Evolutionary conservation across 2,113 vertebrate genomes (phyloP), one percentile per base, ranked within the genome.

Genomic region (Semnornis frantzii): DNA sequence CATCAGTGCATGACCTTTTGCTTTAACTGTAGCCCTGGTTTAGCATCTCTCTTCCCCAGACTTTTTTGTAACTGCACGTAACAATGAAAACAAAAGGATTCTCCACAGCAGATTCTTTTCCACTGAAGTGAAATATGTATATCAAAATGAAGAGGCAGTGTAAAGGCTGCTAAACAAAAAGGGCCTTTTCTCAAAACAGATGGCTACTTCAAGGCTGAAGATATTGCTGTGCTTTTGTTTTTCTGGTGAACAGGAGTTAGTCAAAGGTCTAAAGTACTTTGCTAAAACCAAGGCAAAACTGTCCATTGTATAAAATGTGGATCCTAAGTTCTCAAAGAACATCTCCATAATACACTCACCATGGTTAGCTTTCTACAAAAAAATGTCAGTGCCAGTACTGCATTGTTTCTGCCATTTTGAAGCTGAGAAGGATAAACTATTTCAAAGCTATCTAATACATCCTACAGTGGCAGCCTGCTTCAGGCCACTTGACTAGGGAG

Each of bases 51-150:
- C 85, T 96, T 92, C 82, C 63, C 89, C 87, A 86, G 74, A 92
- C 92, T 97, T 97, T 79, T 97, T 96, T 97, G 73, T 92, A 97
- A 94, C 94, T 97, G 95, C 87, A 89, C 96, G 95, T 97, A 96
- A 95, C 93, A 94, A 88, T 65, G 82, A 95, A 94, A 98, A 96
- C n/a, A 97, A 97, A 98, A 97, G 80, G 88, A 96, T 75, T 76
- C 93, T 94, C 90, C 94, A 97, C 95, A 96, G 69, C 69, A 89
- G 86, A 92, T 95, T 88, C 74, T 94, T 95, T 86, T 94, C 85
- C 46, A 68, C 91, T 95, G 97, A 95, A 97, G 92, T 14, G 6
- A 70, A 28, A 1, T 27, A 4, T 4, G 7, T 63, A 74, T 16
- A 74, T 87, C 81, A 89, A 92, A 95, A 85, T 37, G 19, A 97